Evolutionary conservation across 2,113 vertebrate genomes (phyloP), one percentile per base, ranked within the genome.

Genomic region (Panthera tigris): DNA sequence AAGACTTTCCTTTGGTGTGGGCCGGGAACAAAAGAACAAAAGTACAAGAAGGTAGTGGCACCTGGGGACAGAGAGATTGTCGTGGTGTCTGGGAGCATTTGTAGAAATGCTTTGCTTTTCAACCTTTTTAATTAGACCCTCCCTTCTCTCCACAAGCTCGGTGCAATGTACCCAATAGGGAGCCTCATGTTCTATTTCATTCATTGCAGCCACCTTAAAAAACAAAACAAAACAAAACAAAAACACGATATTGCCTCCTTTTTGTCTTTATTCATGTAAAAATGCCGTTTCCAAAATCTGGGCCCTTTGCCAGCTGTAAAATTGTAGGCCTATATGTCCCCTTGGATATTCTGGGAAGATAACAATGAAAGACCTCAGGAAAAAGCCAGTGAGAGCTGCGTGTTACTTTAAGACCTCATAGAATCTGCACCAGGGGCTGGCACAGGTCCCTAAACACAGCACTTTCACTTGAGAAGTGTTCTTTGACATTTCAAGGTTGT

Each of bases 211-310:
- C 25, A 63, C 69, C 84, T 85, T 27, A n/a, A 66, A 69, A 95
- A 69, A 45, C 41, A 45, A 45, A 45, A 45, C 41, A 41, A 36
- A n/a, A 78, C 50, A 16, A 39, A 57, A 69, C 91, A 69, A 29
- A 39, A 82, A 14, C 1, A 89, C 7, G 2, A 29, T 82, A 29
- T 91, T 94, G 55, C 93, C 82, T 96, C 69, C 61, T 92, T 90
- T 13, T 63, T 90, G 68, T 88, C 95, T 94, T 88, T 86, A 84
- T 83, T 83, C 10, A 3, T 79, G 45, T 80, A 57, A 95, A 94
- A 94, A 73, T 88, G 36, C 21, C 36, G 25, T 31, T 82, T 78
- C 21, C 73, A 74, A 94, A 94, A 48, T n/a, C 21, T 48, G 4
- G 52, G 52, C 23, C 76, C 74, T 94, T 73, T 95, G 61, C 79